Base-by-base conservation (phyloP, 2,888 invertebrate genomes). In the Dryobota labecula region DNA sequence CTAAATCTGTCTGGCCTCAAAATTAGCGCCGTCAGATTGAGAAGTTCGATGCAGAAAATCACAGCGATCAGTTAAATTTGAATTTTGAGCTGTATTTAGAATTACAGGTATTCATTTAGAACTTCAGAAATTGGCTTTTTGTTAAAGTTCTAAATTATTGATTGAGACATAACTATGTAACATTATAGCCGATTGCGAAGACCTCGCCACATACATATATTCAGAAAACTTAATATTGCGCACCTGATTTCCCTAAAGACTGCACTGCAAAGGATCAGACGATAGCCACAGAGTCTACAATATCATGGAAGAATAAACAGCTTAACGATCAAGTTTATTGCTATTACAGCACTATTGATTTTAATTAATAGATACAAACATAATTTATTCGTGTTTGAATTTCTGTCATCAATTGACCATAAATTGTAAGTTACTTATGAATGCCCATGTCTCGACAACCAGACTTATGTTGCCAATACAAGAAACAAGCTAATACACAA, bases 391-490 rank as follows among this genome's bases (percentile, higher is more conserved):
- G 0, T n/a, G 11, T 60, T 72, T 41, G 53, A 71, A 68, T 67
- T 68, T 70, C 65, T 66, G 77, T 79, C 70, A 69, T 69, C 65
- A 64, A 71, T 60, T 67, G 70, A 51, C 43, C 36, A 79, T 85
- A 81, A 74, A 81, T 79, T 73, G 47, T 77, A 70, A 81, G 70
- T 73, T 74, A 81, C 82, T 74, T 70, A 71, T 80, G 86, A 86
- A 86, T 83, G 71, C 70, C 53, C 54, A 70, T 62, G 73, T 76
- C 77, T 72, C 36, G 85, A 84, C 85, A 79, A 38, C 57, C 61
- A 62, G 64, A 67, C 71, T 65, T 71, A 80, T 78, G 79, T 84
- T 73, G 75, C 73, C 73, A 80, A 77, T 84, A 77, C 79, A 78
- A 73, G 77, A 70, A 78, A 84, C 68, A 78, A 84, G 77, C 66